A percentile compares a stretch with the other conserved stretches of the same genome.
These are phyloP conservation scores for Craterocephalus amniculus DNA, from an alignment of 2,797 vertebrate genomes.

Conservation along the genomic window DNA sequence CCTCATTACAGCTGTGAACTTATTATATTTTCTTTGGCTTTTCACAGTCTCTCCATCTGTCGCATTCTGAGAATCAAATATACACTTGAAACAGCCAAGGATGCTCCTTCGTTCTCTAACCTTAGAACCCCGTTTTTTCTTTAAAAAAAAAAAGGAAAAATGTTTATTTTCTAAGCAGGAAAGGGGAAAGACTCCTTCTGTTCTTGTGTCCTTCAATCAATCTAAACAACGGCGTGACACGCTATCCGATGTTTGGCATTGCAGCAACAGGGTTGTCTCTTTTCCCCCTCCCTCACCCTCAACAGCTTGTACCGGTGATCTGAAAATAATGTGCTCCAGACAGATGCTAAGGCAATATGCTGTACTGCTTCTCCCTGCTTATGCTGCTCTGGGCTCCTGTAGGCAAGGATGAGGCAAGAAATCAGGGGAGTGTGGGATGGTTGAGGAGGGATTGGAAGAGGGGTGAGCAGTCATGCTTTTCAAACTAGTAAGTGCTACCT, in stretches of 20 bases:
- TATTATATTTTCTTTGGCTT: constrained; percentile 50
- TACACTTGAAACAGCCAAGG: constrained; percentile 27
- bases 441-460: neutral
- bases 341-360: constrained; percentile 57
- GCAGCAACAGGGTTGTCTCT: constrained; percentile 36
- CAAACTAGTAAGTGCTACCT: constrained; percentile 31
- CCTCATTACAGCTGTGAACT: constrained; percentile 31
- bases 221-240: neutral
- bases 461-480: constrained; percentile 23
- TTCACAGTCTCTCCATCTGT: constrained; percentile 25
- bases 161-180: neutral
- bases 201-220: neutral
- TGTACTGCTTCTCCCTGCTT: constrained; percentile 33
- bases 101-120: constrained; percentile 20
- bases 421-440: neutral
- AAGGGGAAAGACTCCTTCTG: neutral
- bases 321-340: constrained; percentile 45
- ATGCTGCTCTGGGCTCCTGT: constrained; percentile 3
- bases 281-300: constrained; percentile 24
- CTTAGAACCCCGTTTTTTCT: constrained; percentile 33
- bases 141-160: constrained; percentile 11
- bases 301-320: constrained; percentile 57
- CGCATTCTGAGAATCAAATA: constrained; percentile 42
- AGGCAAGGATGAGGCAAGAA: constrained; percentile 5
- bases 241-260: constrained; percentile 18